Percentiles rank a stretch among this genome's conserved stretches.
phyloP scores from a whole-genome alignment of 1,140 invertebrate species.

The Cyrtorhinus lividipennis region DNA sequence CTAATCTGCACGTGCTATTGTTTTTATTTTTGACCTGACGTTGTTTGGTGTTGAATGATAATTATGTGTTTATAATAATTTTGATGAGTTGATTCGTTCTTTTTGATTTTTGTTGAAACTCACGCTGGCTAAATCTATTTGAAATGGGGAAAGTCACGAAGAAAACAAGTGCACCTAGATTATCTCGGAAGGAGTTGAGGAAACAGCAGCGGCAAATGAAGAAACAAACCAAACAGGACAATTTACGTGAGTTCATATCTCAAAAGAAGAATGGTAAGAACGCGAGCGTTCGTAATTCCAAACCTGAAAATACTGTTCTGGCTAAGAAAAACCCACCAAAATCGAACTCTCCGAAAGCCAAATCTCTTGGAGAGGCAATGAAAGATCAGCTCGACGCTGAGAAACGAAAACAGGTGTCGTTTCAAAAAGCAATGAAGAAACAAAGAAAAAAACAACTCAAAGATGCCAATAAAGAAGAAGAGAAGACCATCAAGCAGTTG shows the following conservation, averaged over 20 bases:
- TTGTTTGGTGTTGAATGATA: too few species aligned
- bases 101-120: too few species aligned
- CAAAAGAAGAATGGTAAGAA: conserved; percentile 26
- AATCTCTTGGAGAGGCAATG: neutral
- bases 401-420: conserved; percentile 28
- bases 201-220: conserved; percentile 39
- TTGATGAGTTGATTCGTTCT: too few species aligned
- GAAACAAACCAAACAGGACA: conserved; percentile 37
- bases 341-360: neutral
- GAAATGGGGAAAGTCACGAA: neutral
- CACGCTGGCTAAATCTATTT: too few species aligned
- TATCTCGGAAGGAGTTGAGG: conserved; percentile 39
- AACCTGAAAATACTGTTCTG: conserved; percentile 21
- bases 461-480: conserved; percentile 61
- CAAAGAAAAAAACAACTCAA: conserved; percentile 45
- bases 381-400: neutral
- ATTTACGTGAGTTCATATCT: conserved; percentile 36
- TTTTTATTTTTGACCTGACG: too few species aligned
- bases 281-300: conserved; percentile 24
- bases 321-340: neutral
- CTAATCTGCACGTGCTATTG: too few species aligned
- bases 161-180: neutral
- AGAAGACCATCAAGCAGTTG: conserved; percentile 58
- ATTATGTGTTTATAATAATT: too few species aligned
- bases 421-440: conserved; percentile 38